Base-by-base conservation (phyloP, 2,797 vertebrate genomes). In the Gallirallus australis region DNA sequence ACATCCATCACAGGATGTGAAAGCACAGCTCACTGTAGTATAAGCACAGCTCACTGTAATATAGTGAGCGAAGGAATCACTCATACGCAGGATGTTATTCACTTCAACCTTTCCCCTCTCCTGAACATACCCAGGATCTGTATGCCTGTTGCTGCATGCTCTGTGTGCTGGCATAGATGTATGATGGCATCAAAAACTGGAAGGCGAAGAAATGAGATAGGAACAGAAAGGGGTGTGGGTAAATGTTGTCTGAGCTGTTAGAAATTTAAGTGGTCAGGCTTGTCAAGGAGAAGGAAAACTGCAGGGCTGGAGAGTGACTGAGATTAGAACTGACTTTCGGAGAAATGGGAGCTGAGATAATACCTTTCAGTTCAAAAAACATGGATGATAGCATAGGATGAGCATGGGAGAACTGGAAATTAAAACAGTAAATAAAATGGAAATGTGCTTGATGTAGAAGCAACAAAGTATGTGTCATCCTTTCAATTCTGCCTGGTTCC, bases 31-130 rank as follows among this genome's bases (percentile, higher is more conserved):
- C 94, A 76, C 86, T 95, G 78, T 71, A 81, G 87, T 89, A 94
- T 72, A 61, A 95, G 90, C 82, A 66, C 80, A 92, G 89, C 93
- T 96, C 94, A 76, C 86, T 95, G 78, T 71, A 81, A 86, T 89
- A 94, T 72, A 61, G 94, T 75, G 20, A 93, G 89, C 72, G 71
- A 85, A 72, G 91, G 94, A 97, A 96, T 95, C 76, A 71, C 71
- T 97, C 95, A 96, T 70, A 96, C 15, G 1, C 14, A 21, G 87
- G 94, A 70, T 90, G 92, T 96, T 96, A 96, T 94, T 96, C 89
- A 89, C 86, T 94, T 75, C 95, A 95, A 96, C 96, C 95, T 96
- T 94, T 95, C 89, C 81, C 94, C 96, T 94, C 92, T 87, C 48
- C 76, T 80, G 86, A 91, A 68, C 0, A 6, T 80, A 91, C 89